Evolutionary conservation across 2,888 invertebrate genomes (phyloP).

Genomic region (Ochropleura leucogaster): DNA sequence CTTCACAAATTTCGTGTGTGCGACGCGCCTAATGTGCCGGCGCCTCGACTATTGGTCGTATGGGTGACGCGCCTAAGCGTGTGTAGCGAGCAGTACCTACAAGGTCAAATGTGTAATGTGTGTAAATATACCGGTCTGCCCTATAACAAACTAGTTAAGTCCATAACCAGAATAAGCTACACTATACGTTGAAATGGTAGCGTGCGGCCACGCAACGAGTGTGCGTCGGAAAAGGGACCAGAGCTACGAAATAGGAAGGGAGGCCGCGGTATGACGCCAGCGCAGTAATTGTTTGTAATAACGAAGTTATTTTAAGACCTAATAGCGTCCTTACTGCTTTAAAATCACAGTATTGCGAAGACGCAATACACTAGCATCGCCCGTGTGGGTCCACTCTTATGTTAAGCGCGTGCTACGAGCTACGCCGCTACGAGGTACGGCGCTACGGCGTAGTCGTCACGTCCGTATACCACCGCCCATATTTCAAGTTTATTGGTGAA

Average conservation of each 20-base stretch:
- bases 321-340: neutral
- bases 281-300: neutral
- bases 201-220: neutral
- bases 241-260: neutral
- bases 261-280: neutral
- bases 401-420: constrained; percentile 56
- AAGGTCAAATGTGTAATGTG: too few species aligned
- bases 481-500: constrained; percentile 43
- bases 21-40: too few species aligned
- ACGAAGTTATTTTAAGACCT: neutral
- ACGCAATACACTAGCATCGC: neutral
- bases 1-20: too few species aligned
- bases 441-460: constrained; percentile 54
- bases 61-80: too few species aligned
- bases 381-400: constrained; percentile 24
- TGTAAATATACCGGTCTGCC: too few species aligned
- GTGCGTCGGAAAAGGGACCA: neutral
- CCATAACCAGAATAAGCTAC: neutral
- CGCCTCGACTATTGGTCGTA: too few species aligned
- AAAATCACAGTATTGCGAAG: neutral
- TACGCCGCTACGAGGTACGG: constrained; percentile 27
- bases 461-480: constrained; percentile 11
- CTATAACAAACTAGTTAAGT: too few species aligned
- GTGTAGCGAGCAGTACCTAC: too few species aligned
- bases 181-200: neutral